phyloP scores from a whole-genome alignment of 2,113 vertebrate genomes.

The Leucoraja erinaceus region DNA sequence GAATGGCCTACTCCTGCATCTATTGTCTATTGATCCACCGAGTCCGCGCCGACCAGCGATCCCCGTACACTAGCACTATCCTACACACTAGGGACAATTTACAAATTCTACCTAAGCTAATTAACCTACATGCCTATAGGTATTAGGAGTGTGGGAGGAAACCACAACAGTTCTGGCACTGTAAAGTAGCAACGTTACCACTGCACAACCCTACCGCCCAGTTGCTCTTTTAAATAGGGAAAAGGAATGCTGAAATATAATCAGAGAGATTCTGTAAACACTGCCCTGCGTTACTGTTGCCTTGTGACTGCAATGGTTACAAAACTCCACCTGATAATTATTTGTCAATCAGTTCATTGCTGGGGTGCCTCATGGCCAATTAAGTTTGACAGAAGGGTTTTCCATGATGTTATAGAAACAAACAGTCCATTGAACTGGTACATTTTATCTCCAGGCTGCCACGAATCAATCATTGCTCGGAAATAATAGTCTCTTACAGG shows the following conservation, averaged over 20 bases:
- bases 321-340: not conserved
- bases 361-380: not conserved
- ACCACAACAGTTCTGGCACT: no score
- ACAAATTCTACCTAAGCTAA: no score
- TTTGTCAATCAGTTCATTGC: not conserved
- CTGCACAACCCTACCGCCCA: no score
- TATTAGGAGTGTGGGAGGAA: no score
- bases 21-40: no score
- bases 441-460: not conserved
- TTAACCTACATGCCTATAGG: no score
- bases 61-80: no score
- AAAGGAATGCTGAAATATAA: not conserved
- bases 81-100: no score
- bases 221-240: not conserved
- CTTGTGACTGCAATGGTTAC: not conserved
- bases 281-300: not conserved
- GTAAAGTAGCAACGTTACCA: no score
- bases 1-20: no score
- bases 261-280: not conserved
- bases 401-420: not conserved
- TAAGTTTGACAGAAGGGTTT: not conserved
- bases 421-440: not conserved
- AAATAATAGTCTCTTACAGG: no score
- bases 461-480: not conserved
- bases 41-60: no score